Conservation (phyloP, 35 echinoderm and acorn worm species). For the Lytechinus variegatus region DNA sequence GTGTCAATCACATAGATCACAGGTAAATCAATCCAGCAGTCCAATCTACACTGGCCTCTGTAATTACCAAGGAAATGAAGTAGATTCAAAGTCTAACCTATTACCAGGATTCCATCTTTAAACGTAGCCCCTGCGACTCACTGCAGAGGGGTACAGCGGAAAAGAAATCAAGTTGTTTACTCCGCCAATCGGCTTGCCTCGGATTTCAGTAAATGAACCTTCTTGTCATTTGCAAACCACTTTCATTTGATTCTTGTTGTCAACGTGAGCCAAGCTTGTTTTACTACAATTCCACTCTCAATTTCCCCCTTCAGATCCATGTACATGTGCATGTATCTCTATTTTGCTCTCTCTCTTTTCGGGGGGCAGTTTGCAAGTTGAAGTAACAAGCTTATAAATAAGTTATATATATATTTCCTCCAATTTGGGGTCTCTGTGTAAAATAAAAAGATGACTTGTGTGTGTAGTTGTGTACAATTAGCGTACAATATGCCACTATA, state of each 20-base stretch:
- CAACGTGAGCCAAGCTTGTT: constrained; percentile 28
- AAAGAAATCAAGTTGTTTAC: constrained; percentile 59
- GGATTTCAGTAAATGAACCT: constrained; percentile 53
- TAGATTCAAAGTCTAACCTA: neutral
- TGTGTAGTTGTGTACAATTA: neutral
- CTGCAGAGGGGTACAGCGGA: neutral
- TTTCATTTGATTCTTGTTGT: constrained; percentile 49
- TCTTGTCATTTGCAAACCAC: constrained; percentile 50
- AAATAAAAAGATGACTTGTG: neutral
- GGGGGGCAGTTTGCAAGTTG: neutral
- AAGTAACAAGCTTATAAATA: neutral
- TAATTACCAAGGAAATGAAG: constrained; percentile 5
- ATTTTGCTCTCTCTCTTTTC: neutral
- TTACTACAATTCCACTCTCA: neutral
- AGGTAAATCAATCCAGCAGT: neutral
- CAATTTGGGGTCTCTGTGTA: neutral
- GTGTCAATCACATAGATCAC: neutral
- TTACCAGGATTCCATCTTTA: constrained; percentile 9
- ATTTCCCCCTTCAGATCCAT: neutral
- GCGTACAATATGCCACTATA: neutral
- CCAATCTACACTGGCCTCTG: neutral
- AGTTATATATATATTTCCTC: neutral
- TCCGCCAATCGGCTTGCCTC: constrained; percentile 32
- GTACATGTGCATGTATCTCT: neutral
- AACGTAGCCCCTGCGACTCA: neutral